phyloP scores from a whole-genome alignment of 2,113 vertebrate species.

The Onychostruthus taczanowskii region DNA sequence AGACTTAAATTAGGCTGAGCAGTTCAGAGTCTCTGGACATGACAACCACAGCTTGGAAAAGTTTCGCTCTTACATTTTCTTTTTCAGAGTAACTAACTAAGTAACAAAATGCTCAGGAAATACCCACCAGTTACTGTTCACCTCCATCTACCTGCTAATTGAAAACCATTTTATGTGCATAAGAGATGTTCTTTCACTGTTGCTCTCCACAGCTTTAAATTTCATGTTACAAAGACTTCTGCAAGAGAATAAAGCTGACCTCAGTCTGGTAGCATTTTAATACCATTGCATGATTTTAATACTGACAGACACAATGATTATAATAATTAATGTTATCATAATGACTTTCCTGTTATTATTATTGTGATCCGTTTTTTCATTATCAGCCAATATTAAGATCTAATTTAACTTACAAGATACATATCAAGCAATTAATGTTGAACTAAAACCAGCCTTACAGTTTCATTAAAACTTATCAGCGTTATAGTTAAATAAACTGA shows the following conservation, averaged over 20 bases:
- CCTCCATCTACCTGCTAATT: neutral
- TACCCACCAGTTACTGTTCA: neutral
- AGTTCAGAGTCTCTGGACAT: neutral
- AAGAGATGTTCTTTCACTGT: neutral
- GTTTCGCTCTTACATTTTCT: neutral
- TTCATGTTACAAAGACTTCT: neutral
- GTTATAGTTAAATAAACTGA: neutral
- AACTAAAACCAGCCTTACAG: neutral
- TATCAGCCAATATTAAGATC: neutral
- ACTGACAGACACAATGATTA: neutral
- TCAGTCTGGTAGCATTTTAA: neutral
- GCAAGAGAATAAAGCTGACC: neutral
- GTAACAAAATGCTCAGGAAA: neutral
- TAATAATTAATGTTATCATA: conserved; percentile 41
- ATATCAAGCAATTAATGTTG: conserved; percentile 4
- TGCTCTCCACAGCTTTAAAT: neutral
- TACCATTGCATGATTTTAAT: neutral
- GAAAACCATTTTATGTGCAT: neutral
- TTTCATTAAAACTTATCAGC: neutral
- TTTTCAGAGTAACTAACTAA: neutral
- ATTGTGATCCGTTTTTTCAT: conserved; percentile 26
- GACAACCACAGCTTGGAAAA: neutral
- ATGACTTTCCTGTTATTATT: conserved; percentile 47
- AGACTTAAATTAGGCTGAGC: neutral
- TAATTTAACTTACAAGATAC: conserved; percentile 30